Conservation (phyloP, 1,140 invertebrate species). For the Drosophila lini region DNA sequence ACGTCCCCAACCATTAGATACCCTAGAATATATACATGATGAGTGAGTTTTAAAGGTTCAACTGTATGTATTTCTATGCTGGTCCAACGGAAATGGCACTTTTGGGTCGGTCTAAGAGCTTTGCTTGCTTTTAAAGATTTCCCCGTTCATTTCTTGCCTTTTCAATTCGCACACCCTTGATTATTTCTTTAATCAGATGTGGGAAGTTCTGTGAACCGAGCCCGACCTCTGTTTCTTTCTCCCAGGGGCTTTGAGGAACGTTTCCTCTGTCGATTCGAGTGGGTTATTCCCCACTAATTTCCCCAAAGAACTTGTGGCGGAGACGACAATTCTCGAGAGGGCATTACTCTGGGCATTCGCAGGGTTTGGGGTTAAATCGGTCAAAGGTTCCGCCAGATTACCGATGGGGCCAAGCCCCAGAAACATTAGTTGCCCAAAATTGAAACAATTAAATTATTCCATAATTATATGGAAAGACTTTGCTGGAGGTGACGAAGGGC, state of each 20-base stretch:
- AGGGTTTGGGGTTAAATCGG: constrained; percentile 19
- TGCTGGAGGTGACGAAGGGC: constrained; percentile 1
- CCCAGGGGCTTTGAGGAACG: constrained; percentile 22
- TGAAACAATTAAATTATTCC: constrained; percentile 71
- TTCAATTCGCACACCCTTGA: constrained; percentile 31
- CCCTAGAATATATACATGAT: not conserved
- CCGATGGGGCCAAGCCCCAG: constrained; percentile 28
- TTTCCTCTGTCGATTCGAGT: constrained; percentile 24
- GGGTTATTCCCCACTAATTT: constrained; percentile 42
- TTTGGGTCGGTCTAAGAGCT: constrained; percentile 47
- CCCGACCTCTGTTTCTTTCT: constrained; percentile 27
- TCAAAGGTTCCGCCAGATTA: constrained; percentile 45
- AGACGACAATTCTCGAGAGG: constrained; percentile 15
- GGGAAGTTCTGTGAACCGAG: constrained; percentile 44
- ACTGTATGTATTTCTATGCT: constrained; percentile 7
- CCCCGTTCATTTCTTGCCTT: constrained; percentile 1
- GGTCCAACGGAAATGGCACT: constrained; percentile 66
- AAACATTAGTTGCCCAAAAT: constrained; percentile 44
- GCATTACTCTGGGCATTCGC: constrained; percentile 7
- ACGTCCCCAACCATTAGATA: not conserved
- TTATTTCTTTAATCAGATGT: constrained; percentile 48
- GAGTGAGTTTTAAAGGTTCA: not conserved
- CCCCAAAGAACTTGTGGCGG: constrained; percentile 44
- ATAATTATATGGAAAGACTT: constrained; percentile 52
- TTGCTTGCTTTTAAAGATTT: constrained; percentile 21